phyloP scores from a whole-genome alignment of 2,797 vertebrate genomes.

The Hyperoplus immaculatus region DNA sequence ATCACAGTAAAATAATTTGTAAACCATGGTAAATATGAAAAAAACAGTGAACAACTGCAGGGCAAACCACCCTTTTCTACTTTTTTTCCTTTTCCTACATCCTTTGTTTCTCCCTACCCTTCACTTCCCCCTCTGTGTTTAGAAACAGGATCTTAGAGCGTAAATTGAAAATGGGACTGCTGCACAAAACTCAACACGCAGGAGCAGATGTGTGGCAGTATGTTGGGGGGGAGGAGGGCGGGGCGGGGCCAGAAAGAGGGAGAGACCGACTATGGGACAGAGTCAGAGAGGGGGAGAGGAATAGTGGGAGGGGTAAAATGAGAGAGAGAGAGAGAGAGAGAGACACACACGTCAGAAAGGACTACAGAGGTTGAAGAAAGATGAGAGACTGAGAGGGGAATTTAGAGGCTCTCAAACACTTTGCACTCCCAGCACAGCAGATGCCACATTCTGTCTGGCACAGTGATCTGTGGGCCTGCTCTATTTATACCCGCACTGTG shows the following conservation, averaged over 20 bases:
- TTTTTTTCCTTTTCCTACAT: constrained; percentile 30
- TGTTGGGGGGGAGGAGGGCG: constrained; percentile 8
- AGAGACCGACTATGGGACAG: constrained; percentile 15
- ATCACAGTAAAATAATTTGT: constrained; percentile 42
- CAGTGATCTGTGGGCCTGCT: constrained; percentile 83
- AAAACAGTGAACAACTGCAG: constrained; percentile 50
- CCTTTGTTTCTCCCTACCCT: constrained; percentile 14
- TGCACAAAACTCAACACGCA: constrained; percentile 74
- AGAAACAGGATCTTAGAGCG: constrained; percentile 74
- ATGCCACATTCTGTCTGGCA: constrained; percentile 86
- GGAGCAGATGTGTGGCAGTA: constrained; percentile 74
- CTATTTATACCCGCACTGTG: constrained; percentile 85
- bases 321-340: constrained; percentile 5
- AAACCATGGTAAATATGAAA: constrained; percentile 55
- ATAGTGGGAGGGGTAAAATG: constrained; percentile 25
- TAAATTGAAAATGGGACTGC: constrained; percentile 71
- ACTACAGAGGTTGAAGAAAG: constrained; percentile 44
- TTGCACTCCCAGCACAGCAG: constrained; percentile 82
- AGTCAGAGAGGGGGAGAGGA: constrained; percentile 24
- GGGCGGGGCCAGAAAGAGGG: constrained; percentile 14
- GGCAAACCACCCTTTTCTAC: constrained; percentile 38
- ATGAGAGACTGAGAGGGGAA: constrained; percentile 51
- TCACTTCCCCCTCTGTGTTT: constrained; percentile 58
- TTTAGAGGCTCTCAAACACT: constrained; percentile 79
- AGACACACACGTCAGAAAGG: constrained; percentile 24